Evolutionary conservation across 2,797 vertebrate genomes (phyloP).

Genomic region (Falco biarmicus): DNA sequence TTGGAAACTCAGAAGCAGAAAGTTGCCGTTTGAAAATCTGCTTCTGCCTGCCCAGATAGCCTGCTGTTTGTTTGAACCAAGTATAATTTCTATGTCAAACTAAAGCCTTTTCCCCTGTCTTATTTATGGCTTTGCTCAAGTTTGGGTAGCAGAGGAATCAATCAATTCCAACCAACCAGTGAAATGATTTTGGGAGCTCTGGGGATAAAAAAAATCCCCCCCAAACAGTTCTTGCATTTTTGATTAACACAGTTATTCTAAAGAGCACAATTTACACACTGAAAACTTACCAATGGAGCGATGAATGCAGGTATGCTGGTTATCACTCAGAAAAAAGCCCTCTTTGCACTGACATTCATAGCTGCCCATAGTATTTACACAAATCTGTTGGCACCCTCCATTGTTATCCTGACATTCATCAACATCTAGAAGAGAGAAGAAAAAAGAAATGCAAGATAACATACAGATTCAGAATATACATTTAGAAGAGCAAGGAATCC

Average conservation of each 20-base stretch:
- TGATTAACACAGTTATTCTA: background rate
- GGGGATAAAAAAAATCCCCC: background rate
- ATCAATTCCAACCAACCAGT: background rate
- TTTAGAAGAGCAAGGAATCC: background rate
- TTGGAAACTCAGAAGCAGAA: background rate
- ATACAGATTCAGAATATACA: background rate
- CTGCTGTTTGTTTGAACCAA: background rate
- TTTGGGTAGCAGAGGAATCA: background rate
- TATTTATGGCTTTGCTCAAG: background rate
- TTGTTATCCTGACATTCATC: constrained; percentile 96
- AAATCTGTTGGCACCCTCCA: constrained; percentile 96
- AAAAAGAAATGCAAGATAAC: background rate
- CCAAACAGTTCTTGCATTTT: background rate
- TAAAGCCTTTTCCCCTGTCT: background rate
- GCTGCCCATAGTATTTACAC: constrained; percentile 96
- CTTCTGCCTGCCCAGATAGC: background rate
- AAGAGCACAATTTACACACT: background rate
- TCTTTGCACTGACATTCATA: constrained; percentile 94
- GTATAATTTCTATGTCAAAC: background rate
- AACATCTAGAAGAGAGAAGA: constrained; percentile 79
- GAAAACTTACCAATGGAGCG: constrained; percentile 91
- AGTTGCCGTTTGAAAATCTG: background rate
- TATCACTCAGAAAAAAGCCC: constrained; percentile 96
- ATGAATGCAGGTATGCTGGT: constrained; percentile 98
- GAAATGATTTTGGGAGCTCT: background rate